A percentile compares a stretch with the other conserved stretches of the same genome.
Evolutionary conservation across 2,797 vertebrate species (phyloP).

Genomic region (Hydrophis major): DNA sequence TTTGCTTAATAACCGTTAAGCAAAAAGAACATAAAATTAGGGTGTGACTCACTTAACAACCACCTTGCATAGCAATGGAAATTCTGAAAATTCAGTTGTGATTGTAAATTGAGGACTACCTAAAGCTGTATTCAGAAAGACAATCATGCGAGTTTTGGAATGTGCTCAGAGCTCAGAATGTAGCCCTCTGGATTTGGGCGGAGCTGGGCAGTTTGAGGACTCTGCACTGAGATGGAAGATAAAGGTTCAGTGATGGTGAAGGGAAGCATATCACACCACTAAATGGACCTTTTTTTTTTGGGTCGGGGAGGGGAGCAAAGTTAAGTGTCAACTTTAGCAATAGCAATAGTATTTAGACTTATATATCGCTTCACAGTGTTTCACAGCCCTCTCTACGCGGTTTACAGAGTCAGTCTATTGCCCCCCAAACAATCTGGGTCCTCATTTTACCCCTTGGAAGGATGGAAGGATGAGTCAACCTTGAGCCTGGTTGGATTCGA

Average conservation of each 20-base stretch:
- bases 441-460: no score
- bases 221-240: background rate
- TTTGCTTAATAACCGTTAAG: background rate
- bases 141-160: background rate
- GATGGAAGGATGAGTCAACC: no score
- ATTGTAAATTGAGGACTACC: background rate
- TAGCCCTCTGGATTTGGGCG: background rate
- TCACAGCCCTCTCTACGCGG: no score
- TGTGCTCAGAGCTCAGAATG: no score
- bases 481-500: no score
- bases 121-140: background rate
- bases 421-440: no score
- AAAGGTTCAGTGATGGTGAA: background rate
- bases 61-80: background rate
- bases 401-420: no score
- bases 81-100: background rate
- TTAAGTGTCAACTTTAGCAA: background rate
- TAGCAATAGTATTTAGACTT: no score
- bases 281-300: background rate
- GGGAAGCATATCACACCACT: background rate
- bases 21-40: background rate
- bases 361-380: no score
- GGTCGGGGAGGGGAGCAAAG: background rate
- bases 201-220: background rate
- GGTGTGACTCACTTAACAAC: background rate